These are phyloP conservation scores for Polyergus mexicanus DNA, from an alignment of 1,140 invertebrate genomes.

Conservation along the genomic window DNA sequence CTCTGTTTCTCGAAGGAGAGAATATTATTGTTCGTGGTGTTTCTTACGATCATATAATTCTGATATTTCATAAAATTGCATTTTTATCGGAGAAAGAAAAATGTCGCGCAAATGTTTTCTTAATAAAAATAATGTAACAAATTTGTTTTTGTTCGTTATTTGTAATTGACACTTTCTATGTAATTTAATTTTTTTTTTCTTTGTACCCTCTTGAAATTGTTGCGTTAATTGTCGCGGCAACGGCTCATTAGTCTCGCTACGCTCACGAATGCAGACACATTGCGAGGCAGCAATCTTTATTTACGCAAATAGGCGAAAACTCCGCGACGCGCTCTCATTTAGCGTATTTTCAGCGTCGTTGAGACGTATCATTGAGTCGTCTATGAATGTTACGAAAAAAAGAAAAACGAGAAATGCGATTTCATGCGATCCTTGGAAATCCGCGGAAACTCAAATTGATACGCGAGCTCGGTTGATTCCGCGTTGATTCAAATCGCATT, in stretches of 20 bases:
- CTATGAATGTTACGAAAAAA: slow-evolving; percentile 28
- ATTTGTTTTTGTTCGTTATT: not conserved
- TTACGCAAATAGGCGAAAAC: slow-evolving; percentile 3
- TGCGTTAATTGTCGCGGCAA: not conserved
- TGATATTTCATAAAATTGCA: slow-evolving; percentile 12
- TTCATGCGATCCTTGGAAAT: not conserved
- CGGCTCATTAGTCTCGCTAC: not conserved
- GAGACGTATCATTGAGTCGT: slow-evolving; percentile 51
- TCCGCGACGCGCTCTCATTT: slow-evolving; percentile 22
- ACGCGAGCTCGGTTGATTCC: slow-evolving; percentile 67
- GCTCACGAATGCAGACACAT: not conserved
- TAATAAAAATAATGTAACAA: not conserved
- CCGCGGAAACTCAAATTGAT: slow-evolving; percentile 28
- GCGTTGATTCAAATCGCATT: slow-evolving; percentile 83
- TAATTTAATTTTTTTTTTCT: not conserved
- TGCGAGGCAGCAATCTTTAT: not conserved
- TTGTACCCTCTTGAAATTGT: not conserved
- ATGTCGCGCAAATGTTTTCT: not conserved
- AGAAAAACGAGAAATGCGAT: not conserved
- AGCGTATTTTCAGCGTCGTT: slow-evolving; percentile 68
- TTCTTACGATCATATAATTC: slow-evolving; percentile 14
- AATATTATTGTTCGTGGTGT: not conserved
- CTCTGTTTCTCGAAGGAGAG: slow-evolving; percentile 23
- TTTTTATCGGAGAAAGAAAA: not conserved
- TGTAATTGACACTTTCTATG: no score